Percentiles rank a stretch among this genome's conserved stretches.
These are phyloP conservation scores for Crocuta crocuta DNA, from an alignment of 2,113 vertebrate species.

Conservation along the genomic window DNA sequence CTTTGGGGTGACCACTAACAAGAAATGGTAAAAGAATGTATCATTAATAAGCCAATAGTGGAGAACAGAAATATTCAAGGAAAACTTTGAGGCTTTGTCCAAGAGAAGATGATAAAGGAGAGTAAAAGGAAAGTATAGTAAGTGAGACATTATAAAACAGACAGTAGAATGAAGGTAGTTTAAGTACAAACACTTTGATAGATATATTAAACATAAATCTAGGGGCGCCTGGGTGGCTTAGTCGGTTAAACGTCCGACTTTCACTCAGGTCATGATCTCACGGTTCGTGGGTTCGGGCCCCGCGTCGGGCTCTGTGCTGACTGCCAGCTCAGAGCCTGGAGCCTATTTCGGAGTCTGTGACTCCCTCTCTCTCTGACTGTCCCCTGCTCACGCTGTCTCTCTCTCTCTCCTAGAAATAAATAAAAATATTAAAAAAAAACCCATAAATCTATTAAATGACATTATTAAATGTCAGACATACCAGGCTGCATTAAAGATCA, in stretches of 20 bases:
- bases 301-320: no score
- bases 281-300: no score
- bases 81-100: neutral
- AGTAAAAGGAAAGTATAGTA: neutral
- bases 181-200: neutral
- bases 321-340: no score
- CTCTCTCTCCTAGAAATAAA: no score
- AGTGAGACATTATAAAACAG: neutral
- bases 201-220: neutral
- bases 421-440: no score
- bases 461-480: neutral
- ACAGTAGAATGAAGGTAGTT: neutral
- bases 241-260: no score
- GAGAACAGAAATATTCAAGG: neutral
- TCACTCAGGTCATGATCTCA: no score
- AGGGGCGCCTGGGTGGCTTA: neutral
- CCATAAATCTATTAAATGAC: neutral
- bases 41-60: neutral
- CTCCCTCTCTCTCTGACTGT: no score
- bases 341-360: no score
- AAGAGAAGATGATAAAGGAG: neutral
- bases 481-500: neutral
- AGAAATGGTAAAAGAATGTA: neutral
- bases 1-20: neutral
- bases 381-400: no score